Conservation (phyloP, 1,140 invertebrate genomes). For the Bombus difficillimus region DNA sequence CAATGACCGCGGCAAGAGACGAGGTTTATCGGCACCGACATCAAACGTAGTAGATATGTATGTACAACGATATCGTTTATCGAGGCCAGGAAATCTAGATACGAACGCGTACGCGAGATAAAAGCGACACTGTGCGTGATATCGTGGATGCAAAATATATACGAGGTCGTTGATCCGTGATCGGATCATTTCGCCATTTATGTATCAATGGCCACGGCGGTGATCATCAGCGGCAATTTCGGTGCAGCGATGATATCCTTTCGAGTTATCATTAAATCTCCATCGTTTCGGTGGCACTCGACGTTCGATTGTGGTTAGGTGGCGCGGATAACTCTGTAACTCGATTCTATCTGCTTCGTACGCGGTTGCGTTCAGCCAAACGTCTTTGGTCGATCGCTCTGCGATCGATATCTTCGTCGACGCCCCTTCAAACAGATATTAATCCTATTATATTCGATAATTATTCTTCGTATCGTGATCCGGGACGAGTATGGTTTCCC, state of each 20-base stretch:
- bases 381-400: neutral
- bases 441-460: too few species aligned
- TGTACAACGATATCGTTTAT: constrained; percentile 44
- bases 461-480: too few species aligned
- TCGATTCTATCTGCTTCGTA: too few species aligned
- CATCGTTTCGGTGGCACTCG: constrained; percentile 18
- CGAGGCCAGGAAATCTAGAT: constrained; percentile 32
- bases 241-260: constrained; percentile 30
- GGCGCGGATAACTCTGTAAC: constrained; percentile 19
- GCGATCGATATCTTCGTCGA: neutral
- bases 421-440: too few species aligned
- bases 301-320: constrained; percentile 38
- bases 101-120: constrained; percentile 20
- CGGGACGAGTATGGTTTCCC: neutral
- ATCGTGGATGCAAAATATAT: constrained; percentile 47
- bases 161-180: constrained; percentile 55
- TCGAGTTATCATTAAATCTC: constrained; percentile 61
- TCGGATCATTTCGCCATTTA: constrained; percentile 42
- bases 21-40: constrained; percentile 47
- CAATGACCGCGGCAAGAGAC: neutral
- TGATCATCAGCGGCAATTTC: constrained; percentile 32
- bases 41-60: neutral
- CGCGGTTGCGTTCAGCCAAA: neutral
- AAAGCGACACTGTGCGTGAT: constrained; percentile 47
- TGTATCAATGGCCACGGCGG: constrained; percentile 28